Conservation (phyloP, 1,140 invertebrate genomes). For the Mamestra configurata region DNA sequence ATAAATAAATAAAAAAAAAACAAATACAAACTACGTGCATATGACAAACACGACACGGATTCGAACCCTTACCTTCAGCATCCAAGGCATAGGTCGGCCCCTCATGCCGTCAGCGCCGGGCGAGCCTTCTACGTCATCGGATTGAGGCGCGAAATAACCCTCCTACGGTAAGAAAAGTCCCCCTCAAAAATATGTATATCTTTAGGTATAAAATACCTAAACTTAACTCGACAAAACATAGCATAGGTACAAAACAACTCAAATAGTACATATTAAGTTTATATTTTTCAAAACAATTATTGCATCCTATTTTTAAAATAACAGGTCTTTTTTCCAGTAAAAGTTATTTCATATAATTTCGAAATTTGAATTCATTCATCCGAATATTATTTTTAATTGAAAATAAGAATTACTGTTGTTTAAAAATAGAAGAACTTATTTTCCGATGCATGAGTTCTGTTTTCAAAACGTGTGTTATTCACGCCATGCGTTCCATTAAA, state of each 20-base stretch:
- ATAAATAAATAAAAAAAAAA: not conserved
- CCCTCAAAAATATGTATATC: conserved; percentile 49
- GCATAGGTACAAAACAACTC: not conserved
- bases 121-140: conserved; percentile 56
- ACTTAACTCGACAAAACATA: conserved; percentile 8
- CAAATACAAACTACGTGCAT: conserved; percentile 12
- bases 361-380: not conserved
- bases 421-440: not conserved
- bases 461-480: not conserved
- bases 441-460: not conserved
- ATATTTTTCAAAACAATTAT: not conserved
- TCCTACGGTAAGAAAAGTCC: conserved; percentile 54
- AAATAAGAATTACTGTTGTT: not conserved
- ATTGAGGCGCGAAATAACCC: conserved; percentile 56
- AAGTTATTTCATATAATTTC: not conserved
- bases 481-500: no score
- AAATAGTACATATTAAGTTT: not conserved
- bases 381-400: not conserved
- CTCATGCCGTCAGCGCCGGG: conserved; percentile 52
- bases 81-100: conserved; percentile 60
- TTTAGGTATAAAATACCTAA: conserved; percentile 33
- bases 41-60: conserved; percentile 9
- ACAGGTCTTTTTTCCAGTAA: not conserved
- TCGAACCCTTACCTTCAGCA: conserved; percentile 58
- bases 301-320: not conserved